Conservation (phyloP, 2,797 vertebrate species). For the Philypnodon macrostomus region DNA sequence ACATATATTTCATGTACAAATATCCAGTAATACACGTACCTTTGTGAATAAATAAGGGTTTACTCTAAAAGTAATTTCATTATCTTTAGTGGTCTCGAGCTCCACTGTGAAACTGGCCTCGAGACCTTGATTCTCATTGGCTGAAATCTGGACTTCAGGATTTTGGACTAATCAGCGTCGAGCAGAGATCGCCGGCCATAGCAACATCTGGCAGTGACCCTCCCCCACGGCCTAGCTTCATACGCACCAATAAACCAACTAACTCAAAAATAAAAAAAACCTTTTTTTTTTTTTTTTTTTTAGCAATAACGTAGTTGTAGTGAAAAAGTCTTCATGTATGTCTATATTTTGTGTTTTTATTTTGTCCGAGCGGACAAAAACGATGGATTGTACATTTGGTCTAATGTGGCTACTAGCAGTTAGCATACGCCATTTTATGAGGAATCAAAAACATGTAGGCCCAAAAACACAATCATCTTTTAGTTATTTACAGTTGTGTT, state of each 20-base stretch:
- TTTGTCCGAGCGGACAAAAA: no score
- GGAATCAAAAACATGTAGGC: not conserved
- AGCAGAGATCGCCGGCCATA: conserved; percentile 19
- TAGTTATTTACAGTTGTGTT: no score
- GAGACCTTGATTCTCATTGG: conserved; percentile 49
- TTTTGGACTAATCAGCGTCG: conserved; percentile 49
- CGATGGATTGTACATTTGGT: no score
- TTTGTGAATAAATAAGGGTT: not conserved
- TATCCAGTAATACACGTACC: conserved; percentile 10
- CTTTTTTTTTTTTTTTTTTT: no score
- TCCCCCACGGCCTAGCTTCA: not conserved
- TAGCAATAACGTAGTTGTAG: no score
- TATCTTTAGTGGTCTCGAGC: conserved; percentile 1
- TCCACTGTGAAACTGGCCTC: not conserved
- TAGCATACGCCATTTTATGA: not conserved
- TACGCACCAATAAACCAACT: no score
- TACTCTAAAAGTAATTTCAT: not conserved
- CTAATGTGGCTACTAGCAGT: no score
- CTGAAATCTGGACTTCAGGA: not conserved
- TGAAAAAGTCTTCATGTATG: no score
- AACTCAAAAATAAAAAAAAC: no score
- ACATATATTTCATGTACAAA: not conserved
- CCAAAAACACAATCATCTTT: not conserved
- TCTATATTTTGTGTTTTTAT: no score
- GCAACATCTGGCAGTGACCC: conserved; percentile 31